Base-by-base conservation (phyloP, 92 coral and sea anemone genomes). In the Desmophyllum pertusum region DNA sequence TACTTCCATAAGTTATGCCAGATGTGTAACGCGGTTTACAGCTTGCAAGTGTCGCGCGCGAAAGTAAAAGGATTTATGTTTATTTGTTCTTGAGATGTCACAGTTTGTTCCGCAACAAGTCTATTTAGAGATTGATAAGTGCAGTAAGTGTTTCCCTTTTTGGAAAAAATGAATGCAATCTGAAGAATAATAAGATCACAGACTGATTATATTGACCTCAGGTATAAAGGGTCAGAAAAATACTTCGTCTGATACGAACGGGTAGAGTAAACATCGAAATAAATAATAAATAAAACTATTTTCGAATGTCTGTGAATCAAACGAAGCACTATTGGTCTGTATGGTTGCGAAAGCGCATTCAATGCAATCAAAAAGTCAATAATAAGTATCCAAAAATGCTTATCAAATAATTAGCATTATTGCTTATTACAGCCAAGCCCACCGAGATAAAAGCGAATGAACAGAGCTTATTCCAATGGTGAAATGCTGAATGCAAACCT, bases 131-230 rank as follows among this genome's bases (percentile, higher is more conserved):
- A 30, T 25, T 13, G 37, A 21, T 57, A n/a, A n/a, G n/a, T n/a
- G n/a, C n/a, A n/a, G n/a, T 62, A 78, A 79, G 51, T 31, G 75
- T 31, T 46, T 80, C 84, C 41, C 17, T 4, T 68, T 67, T 50
- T 23, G 67, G 84, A 18, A 68, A 36, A 80, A 67, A 36, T 48
- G 73, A 48, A 30, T 73, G 35, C 59, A 73, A 48, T 48, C 23
- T 48, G 5, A 73, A 80, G 55, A 52, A 35, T 37, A 67, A 50
- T 36, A 36, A 3, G 36, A 7, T 19, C 53, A 4, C 9, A 30
- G 51, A 31, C 46, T 15, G 39, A 42, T 50, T 67, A 10, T 48
- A 42, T 3, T 53, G 70, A 77, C 81, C 81, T 61, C 30, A 1
- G 71, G n/a, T n/a, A n/a, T 41, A 0, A 33, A 27, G 41, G 83